Conservation (phyloP, 2,113 vertebrate species). For the Trematocara unimaculatum region DNA sequence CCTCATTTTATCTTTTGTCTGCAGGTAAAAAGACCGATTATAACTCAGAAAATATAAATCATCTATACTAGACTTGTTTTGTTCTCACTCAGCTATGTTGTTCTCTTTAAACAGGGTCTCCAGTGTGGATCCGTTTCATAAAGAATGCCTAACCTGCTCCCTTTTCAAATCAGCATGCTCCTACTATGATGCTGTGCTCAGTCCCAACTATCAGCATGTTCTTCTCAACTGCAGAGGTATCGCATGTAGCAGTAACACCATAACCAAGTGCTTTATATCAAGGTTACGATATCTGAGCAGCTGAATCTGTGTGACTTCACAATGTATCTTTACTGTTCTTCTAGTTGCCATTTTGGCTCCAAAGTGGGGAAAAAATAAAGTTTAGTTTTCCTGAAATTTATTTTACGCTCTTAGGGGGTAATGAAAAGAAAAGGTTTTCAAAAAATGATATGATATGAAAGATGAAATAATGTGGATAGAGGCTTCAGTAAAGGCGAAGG, state of each 20-base stretch:
- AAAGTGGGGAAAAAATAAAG: neutral
- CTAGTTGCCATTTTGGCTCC: neutral
- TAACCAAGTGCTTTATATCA: neutral
- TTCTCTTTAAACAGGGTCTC: constrained; percentile 47
- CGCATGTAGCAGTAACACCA: neutral
- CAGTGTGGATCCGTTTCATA: constrained; percentile 39
- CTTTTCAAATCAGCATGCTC: constrained; percentile 55
- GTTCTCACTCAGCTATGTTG: neutral
- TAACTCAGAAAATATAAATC: neutral
- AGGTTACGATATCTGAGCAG: neutral
- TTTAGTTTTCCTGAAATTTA: neutral
- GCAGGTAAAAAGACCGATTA: neutral
- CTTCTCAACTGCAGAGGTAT: constrained; percentile 70
- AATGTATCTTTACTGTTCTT: neutral
- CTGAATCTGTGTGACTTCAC: neutral
- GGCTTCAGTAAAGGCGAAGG: neutral
- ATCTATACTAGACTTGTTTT: neutral
- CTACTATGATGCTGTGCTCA: constrained; percentile 51
- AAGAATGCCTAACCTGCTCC: constrained; percentile 65
- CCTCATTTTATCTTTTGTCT: neutral
- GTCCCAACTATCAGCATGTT: constrained; percentile 40
- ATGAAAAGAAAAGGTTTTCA: neutral
- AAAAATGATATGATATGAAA: neutral
- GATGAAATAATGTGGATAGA: neutral
- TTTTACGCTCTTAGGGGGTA: neutral